Percentiles rank a stretch among this genome's conserved stretches.
Evolutionary conservation across 92 coral and sea anemone species (phyloP).

Genomic region (Paragorgia papillata): DNA sequence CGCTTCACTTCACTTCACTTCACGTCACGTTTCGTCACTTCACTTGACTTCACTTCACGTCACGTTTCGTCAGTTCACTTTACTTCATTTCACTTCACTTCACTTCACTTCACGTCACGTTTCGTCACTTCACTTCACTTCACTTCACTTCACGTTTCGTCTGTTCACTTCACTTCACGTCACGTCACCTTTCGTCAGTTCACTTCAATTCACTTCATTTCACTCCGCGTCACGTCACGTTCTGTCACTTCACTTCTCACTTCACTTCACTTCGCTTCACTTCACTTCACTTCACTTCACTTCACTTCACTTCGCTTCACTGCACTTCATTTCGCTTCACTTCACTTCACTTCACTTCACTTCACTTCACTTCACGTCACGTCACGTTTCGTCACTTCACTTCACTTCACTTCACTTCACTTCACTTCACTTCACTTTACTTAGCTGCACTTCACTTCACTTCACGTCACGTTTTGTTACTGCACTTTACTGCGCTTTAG

Average conservation of each 20-base stretch:
- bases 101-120: conserved; percentile 49
- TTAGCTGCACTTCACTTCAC: no score
- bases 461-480: no score
- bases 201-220: no score
- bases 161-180: background rate
- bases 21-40: background rate
- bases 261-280: no score
- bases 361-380: background rate
- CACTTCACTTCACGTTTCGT: background rate
- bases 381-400: background rate
- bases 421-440: background rate
- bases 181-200: background rate
- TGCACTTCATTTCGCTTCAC: conserved; percentile 9
- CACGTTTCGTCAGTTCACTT: background rate
- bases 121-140: background rate
- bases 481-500: no score
- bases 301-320: conserved; percentile 30
- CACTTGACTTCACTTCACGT: background rate
- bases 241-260: no score
- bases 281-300: conserved; percentile 2
- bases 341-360: background rate
- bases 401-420: background rate
- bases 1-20: background rate
- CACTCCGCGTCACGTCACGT: no score
- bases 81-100: background rate